Conservation (phyloP, 2,797 vertebrate species). For the Psittacula echo region DNA sequence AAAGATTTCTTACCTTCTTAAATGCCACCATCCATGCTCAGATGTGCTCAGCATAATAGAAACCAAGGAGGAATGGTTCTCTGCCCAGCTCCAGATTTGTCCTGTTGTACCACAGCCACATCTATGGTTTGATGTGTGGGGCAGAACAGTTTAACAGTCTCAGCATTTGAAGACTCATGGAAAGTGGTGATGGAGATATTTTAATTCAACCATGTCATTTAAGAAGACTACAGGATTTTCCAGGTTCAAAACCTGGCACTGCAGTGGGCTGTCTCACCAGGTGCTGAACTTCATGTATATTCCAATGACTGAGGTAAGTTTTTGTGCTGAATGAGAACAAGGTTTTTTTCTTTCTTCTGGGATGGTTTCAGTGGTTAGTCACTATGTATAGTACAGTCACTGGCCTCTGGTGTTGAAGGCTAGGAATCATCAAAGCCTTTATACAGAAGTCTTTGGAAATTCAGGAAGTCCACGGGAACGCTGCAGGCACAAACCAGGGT, state of each 20-base stretch:
- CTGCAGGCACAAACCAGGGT: neutral
- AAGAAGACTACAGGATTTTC: neutral
- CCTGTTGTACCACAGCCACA: neutral
- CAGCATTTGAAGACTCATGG: neutral
- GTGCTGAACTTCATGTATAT: neutral
- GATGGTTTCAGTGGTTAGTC: neutral
- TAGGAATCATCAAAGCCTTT: neutral
- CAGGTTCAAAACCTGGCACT: neutral
- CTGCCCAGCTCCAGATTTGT: neutral
- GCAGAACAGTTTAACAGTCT: neutral
- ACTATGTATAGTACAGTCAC: too few relatives aligned
- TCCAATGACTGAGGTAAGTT: neutral
- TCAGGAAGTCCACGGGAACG: neutral
- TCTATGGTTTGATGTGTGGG: neutral
- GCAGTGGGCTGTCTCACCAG: neutral
- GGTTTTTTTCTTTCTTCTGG: neutral
- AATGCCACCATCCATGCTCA: neutral
- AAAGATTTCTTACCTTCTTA: constrained; percentile 24
- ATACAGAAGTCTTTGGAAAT: neutral
- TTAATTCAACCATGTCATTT: neutral
- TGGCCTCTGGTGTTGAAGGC: neutral
- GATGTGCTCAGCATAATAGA: neutral
- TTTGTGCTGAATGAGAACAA: neutral
- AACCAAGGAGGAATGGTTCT: neutral
- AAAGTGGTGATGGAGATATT: neutral